Base-by-base conservation (phyloP, 2,888 invertebrate species). In the Tholera decimalis region DNA sequence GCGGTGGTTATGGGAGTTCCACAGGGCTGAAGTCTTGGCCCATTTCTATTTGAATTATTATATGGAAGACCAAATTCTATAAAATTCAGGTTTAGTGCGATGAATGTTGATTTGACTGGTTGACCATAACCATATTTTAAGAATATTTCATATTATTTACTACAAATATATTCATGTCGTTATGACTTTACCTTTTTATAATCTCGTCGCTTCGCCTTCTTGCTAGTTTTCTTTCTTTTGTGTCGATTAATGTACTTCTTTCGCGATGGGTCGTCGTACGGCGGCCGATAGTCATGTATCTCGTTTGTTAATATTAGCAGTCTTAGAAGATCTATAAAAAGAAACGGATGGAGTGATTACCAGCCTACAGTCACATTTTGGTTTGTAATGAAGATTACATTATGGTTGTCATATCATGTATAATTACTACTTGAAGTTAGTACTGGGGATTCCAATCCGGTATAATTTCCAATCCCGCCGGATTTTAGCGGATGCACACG, bases 131-230 rank as follows among this genome's bases (percentile, higher is more conserved):
- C 5, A 2, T 3, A 46, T 7, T 35, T 0, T 4, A 54, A 9
- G 8, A 20, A 20, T 11, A 30, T 20, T 24, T 46, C 39, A 35
- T 6, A 6, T 35, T 15, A 35, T 15, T 15, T 15, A 6, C 6
- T 35, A 6, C 35, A 5, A 15, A 35, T 0, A 3, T 35, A 35
- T 4, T 35, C 5, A 15, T 35, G 3, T 33, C n/a, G 1, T 24
- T 18, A 22, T 61, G 35, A 22, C 11, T 20, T 51, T 68, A 81
- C 85, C 86, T 88, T 92, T 80, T 89, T 91, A 59, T 84, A 76
- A 76, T 84, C 86, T 30, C 77, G 80, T 3, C 72, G 73, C 56
- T 88, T 88, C n/a, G 56, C 57, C 69, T 85, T 86, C 56, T 84
- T 87, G 59, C 73, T 83, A 9, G 60, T 77, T 56, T 84, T 88